phyloP scores from a whole-genome alignment of 2,888 invertebrate species.

The Drosophila atripex region DNA sequence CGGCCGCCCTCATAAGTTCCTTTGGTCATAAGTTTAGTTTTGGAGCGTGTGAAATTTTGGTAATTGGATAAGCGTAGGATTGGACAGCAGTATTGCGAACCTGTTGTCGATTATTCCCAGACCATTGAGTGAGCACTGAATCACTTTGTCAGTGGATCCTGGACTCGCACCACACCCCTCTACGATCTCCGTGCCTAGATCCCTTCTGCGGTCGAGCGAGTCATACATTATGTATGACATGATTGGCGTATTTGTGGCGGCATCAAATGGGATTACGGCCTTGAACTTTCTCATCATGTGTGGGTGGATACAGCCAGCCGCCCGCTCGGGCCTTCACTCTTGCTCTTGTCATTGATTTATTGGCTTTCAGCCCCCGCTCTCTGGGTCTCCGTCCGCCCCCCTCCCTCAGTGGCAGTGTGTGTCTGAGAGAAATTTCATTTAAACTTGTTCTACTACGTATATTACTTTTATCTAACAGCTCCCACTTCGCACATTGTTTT shows the following conservation, averaged over 20 bases:
- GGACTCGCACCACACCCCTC: not conserved
- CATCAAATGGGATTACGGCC: constrained; percentile 73
- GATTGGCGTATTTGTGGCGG: constrained; percentile 74
- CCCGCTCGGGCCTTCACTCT: constrained; percentile 35
- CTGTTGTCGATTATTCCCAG: constrained; percentile 43
- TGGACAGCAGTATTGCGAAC: constrained; percentile 29
- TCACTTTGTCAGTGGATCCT: constrained; percentile 9
- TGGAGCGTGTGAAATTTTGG: constrained; percentile 43
- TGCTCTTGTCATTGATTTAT: constrained; percentile 73
- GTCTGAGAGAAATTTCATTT: constrained; percentile 57
- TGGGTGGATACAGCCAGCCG: constrained; percentile 7
- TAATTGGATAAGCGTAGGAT: constrained; percentile 27
- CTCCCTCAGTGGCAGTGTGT: not conserved
- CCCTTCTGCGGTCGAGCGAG: constrained; percentile 11
- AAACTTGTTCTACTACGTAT: constrained; percentile 62
- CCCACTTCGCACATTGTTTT: constrained; percentile 39
- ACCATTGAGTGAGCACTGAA: constrained; percentile 51
- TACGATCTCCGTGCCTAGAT: not conserved
- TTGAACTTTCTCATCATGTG: constrained; percentile 62
- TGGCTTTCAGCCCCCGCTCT: constrained; percentile 61
- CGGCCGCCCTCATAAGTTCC: constrained; percentile 32
- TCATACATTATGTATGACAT: constrained; percentile 70
- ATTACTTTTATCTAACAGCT: constrained; percentile 50
- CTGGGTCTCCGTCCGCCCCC: constrained; percentile 4
- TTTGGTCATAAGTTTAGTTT: constrained; percentile 54